A percentile compares a stretch with the other conserved stretches of the same genome.
These are phyloP conservation scores for Siniperca undulata DNA, from an alignment of 2,797 vertebrate species.

Conservation along the genomic window DNA sequence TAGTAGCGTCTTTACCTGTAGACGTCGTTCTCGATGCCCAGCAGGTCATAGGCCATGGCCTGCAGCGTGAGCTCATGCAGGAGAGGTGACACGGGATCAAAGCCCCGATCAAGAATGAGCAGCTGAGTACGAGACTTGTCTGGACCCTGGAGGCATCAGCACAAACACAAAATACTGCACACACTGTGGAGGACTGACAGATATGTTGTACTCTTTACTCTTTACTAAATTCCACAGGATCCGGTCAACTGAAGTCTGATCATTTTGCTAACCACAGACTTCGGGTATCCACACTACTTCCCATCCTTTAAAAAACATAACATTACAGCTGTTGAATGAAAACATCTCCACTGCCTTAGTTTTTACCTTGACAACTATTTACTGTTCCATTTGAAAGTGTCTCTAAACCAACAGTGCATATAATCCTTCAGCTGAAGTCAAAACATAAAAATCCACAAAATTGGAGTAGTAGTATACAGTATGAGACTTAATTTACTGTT, in stretches of 20 bases:
- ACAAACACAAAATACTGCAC: background rate
- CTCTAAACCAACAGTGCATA: background rate
- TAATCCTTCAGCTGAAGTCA: background rate
- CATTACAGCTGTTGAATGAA: background rate
- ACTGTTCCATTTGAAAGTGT: background rate
- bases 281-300: background rate
- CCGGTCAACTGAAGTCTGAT: background rate
- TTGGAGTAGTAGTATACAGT: background rate
- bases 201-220: no score
- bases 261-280: background rate
- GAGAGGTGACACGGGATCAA: slow-evolving; percentile 93
- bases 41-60: slow-evolving; percentile 96
- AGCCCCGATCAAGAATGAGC: slow-evolving; percentile 95
- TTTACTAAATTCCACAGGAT: background rate
- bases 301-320: background rate
- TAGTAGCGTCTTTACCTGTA: slow-evolving; percentile 87
- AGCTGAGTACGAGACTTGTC: slow-evolving; percentile 97
- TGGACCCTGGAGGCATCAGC: slow-evolving; percentile 87
- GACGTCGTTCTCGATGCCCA: slow-evolving; percentile 95
- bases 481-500: background rate
- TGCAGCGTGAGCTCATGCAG: slow-evolving; percentile 97
- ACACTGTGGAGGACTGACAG: background rate
- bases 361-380: background rate
- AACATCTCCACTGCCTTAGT: background rate
- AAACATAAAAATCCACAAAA: background rate